Evolutionary conservation across 1,140 invertebrate genomes (phyloP), one percentile per base, ranked within the genome.

Genomic region (Drosophila hydei): DNA sequence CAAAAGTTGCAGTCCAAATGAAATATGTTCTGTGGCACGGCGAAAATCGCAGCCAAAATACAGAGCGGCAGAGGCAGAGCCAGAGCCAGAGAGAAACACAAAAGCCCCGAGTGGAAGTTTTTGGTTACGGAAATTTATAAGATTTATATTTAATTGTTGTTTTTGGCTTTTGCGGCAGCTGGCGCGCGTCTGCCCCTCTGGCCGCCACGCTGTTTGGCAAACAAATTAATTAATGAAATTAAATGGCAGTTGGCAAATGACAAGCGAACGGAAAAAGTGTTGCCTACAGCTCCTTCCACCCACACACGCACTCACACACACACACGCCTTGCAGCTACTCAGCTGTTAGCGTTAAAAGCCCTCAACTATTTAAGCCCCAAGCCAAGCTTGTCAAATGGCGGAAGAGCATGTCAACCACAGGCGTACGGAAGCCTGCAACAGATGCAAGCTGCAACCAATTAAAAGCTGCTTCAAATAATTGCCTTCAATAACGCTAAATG

Each of bases 111-210:
- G 81, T 77, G 74, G 74, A 85, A 87, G 71, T 88, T 85, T 33
- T 87, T 87, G 83, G 77, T 83, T 87, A 87, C 83, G 77, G 75
- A 87, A 87, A 87, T 87, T 87, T 87, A 88, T 88, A 87, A 87
- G 81, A 87, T 87, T 87, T 87, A 87, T 87, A 83, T 88, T 87
- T 87, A 87, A 87, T 87, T 88, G 81, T 87, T 87, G 83, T 88
- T 87, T 81, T 87, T 87, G 83, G 81, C 70, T 87, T 87, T 75
- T 87, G 81, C 81, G 81, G 81, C 81, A 87, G 74, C 81, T 87
- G 83, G 77, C 81, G 67, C 67, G 60, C 76, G 74, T 80, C 63
- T 52, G 54, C 25, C 52, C 9, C 51, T n/a, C 55, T 4, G 50
- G 25, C 38, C 36, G 9, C 50, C 43, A n/a, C 42, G 51, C 19